phyloP scores from a whole-genome alignment of 2,113 vertebrate species.

The Peromyscus maniculatus region DNA sequence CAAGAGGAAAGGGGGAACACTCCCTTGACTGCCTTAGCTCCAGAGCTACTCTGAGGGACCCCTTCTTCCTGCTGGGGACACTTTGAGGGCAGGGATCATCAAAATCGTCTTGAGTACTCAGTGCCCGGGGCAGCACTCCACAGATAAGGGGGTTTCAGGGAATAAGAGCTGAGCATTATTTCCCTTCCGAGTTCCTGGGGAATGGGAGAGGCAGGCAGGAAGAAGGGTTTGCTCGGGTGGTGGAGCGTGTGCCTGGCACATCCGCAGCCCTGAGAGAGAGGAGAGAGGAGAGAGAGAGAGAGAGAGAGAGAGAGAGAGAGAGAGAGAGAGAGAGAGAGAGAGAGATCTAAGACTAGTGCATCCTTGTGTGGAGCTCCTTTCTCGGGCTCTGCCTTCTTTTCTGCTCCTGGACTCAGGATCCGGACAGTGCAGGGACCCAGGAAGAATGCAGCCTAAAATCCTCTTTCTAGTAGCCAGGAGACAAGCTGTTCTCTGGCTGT shows the following conservation, averaged over 20 bases:
- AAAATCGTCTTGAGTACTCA: background rate
- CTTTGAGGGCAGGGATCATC: background rate
- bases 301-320: no score
- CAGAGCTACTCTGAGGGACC: background rate
- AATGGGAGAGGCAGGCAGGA: background rate
- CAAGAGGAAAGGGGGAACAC: background rate
- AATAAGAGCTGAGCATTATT: background rate
- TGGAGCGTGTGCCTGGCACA: background rate
- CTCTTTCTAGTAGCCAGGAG: constrained; percentile 64
- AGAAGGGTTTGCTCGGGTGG: no score
- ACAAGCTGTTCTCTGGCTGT: constrained; percentile 78
- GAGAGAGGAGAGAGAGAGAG: background rate
- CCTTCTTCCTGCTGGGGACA: background rate
- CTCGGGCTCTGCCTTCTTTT: background rate
- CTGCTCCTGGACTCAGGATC: background rate
- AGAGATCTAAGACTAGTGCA: background rate
- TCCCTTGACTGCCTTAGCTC: background rate
- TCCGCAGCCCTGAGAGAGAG: background rate
- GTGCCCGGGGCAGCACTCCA: background rate
- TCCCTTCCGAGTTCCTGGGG: background rate
- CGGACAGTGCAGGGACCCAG: background rate
- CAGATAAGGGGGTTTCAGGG: background rate
- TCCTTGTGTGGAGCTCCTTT: background rate
- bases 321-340: background rate
- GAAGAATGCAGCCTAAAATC: background rate